Evolutionary conservation across 2,888 invertebrate genomes (phyloP).

Genomic region (Lumbricus terrestris): DNA sequence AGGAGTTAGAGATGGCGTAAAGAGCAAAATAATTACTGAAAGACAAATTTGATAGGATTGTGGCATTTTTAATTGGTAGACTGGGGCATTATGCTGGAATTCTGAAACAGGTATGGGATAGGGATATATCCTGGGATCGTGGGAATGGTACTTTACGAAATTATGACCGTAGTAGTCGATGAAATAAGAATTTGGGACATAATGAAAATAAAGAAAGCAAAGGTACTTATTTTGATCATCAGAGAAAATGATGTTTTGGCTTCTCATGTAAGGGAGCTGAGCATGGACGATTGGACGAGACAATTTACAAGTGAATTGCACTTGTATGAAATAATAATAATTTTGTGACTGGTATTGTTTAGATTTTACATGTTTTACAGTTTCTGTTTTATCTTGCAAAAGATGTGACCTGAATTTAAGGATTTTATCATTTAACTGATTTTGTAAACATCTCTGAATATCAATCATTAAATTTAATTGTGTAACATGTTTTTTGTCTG

Average conservation of each 20-base stretch:
- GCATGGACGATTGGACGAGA: not conserved
- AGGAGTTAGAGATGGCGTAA: not conserved
- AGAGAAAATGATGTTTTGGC: not conserved
- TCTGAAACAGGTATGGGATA: not conserved
- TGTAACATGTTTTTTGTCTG: not conserved
- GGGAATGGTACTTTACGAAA: not conserved
- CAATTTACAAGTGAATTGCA: slow-evolving; percentile 3
- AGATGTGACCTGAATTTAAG: not conserved
- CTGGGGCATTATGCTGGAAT: not conserved
- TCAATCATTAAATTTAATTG: not conserved
- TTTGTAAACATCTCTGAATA: slow-evolving; percentile 3
- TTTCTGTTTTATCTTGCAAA: not conserved
- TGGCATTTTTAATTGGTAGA: not conserved
- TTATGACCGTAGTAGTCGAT: not conserved
- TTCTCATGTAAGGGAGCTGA: not conserved
- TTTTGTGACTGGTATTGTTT: not conserved
- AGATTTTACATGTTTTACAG: not conserved
- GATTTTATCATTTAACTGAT: not conserved
- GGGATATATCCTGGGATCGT: too few species aligned
- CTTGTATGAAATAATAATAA: not conserved
- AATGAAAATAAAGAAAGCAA: not conserved
- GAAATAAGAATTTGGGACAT: not conserved
- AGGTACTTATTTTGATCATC: not conserved
- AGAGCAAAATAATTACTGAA: not conserved
- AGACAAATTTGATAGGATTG: not conserved